Evolutionary conservation across 2,113 vertebrate species (phyloP).

Genomic region (Perca fluviatilis): DNA sequence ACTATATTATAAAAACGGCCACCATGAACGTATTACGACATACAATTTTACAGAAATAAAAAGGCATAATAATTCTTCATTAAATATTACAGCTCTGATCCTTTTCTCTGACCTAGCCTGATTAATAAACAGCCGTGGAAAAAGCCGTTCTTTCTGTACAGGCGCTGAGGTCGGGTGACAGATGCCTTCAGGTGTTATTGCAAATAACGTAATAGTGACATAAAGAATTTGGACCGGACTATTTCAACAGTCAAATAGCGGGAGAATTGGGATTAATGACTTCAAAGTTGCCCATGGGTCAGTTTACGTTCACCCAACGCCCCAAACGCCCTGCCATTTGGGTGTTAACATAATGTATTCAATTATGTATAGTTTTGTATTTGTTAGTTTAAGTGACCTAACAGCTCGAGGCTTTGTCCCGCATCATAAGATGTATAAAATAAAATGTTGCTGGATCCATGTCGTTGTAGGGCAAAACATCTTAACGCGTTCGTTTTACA

Average conservation of each 20-base stretch:
- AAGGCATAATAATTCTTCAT: not conserved
- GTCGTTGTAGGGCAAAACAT: not conserved
- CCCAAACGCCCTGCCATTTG: not conserved
- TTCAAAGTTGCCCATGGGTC: not conserved
- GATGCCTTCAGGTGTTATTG: slow-evolving; percentile 24
- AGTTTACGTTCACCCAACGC: not conserved
- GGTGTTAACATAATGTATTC: not conserved
- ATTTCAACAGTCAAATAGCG: not conserved
- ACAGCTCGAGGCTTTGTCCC: not conserved
- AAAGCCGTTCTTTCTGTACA: not conserved
- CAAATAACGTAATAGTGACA: not conserved
- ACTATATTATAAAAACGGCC: not conserved
- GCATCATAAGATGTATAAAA: not conserved
- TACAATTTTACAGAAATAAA: not conserved
- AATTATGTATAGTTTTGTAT: not conserved
- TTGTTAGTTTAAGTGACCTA: not conserved
- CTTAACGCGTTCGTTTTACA: not conserved
- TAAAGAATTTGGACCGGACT: not conserved
- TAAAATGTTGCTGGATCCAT: not conserved
- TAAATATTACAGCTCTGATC: not conserved
- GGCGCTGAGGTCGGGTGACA: not conserved
- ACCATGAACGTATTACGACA: not conserved
- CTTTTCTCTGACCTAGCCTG: not conserved
- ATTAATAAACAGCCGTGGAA: slow-evolving; percentile 1
- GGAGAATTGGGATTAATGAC: not conserved